Base-by-base conservation (phyloP, 2,797 vertebrate genomes). In the Sitta carolinensis region DNA sequence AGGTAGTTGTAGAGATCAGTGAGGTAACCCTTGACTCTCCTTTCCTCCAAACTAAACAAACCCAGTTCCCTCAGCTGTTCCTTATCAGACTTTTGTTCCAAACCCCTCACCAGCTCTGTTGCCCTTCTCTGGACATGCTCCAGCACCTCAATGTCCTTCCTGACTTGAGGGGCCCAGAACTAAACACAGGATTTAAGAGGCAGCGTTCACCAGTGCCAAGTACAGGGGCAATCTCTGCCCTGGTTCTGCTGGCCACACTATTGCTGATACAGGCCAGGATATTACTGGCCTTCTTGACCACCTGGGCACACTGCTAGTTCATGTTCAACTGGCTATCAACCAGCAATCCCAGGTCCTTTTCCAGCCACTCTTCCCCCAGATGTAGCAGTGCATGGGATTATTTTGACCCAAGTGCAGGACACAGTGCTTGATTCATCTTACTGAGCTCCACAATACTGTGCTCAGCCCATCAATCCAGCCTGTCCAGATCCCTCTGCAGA, bases 381-480 rank as follows among this genome's bases (percentile, higher is more conserved):
- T 58, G 10, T 38, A 30, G 57, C 38, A 50, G 12, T 45, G 23
- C 27, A 6, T 30, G 64, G n/a, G 10, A 22, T 34, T 47, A 18
- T 72, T 77, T 26, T 64, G 21, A 30, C 18, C 10, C n/a, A 64
- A 64, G 17, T 30, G 11, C 26, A 58, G 38, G 38, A 58, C 38
- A 7, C 20, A 52, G 38, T 12, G 27, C 58, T 34, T 23, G 30
- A 30, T 47, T 77, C 58, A 52, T 13, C 9, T 59, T 36, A 20
- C 18, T 72, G 40, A 45, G 19, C 15, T n/a, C 27, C 40, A 42
- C 13, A 47, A 30, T 17, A 11, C 32, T 47, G 25, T 70, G 34
- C 64, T 77, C 4, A 3, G 51, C 10, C 51, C 9, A 17, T 40
- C 0, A 0, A 12, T 52, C 51, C 38, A 47, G 10, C 19, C 45